Conservation (phyloP, 2,888 invertebrate species). For the Synergus gifuensis region DNA sequence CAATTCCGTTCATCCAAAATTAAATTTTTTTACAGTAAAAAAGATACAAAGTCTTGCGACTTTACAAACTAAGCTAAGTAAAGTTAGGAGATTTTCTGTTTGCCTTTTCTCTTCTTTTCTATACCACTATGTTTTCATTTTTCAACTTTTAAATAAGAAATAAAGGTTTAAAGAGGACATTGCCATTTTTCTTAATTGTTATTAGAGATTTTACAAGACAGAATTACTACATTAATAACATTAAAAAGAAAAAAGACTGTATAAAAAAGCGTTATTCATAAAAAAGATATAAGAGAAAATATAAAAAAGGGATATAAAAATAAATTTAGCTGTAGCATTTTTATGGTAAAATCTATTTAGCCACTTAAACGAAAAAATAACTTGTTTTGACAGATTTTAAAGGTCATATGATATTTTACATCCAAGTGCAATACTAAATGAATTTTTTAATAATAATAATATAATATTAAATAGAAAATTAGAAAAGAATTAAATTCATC, state of each 20-base stretch:
- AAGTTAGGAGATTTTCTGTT: neutral
- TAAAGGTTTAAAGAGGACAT: neutral
- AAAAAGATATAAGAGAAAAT: neutral
- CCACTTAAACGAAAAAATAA: too few species aligned
- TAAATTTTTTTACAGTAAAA: neutral
- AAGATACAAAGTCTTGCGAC: neutral
- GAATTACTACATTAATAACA: neutral
- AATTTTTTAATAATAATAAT: neutral
- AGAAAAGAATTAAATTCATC: neutral
- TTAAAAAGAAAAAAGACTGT: neutral
- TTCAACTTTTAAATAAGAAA: neutral
- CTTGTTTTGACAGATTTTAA: neutral
- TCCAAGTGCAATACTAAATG: neutral
- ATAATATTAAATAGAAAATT: neutral
- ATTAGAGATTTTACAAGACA: neutral
- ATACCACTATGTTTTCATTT: neutral
- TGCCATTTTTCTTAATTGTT: neutral
- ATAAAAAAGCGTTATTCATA: neutral
- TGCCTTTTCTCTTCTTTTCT: neutral
- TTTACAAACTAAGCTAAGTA: neutral
- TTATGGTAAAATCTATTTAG: neutral
- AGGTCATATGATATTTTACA: neutral
- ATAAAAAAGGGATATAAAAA: neutral
- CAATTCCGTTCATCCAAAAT: neutral
- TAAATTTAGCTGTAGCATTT: neutral